Percentiles rank a stretch among this genome's conserved stretches.
Evolutionary conservation across 2,797 vertebrate genomes (phyloP).

Genomic region (Eidolon dupreanum): DNA sequence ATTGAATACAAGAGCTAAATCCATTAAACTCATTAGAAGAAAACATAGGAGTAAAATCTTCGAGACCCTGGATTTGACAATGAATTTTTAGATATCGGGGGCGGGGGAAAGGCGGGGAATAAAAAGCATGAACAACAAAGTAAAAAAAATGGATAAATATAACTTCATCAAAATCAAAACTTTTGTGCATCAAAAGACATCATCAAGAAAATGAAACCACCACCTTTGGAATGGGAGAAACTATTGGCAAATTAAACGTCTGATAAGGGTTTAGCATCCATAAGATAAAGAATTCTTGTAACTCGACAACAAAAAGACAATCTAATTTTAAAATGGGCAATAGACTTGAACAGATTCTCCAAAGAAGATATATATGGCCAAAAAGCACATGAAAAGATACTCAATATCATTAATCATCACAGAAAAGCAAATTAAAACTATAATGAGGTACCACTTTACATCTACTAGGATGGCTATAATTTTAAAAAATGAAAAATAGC

Average conservation of each 20-base stretch:
- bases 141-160: not conserved
- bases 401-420: not conserved
- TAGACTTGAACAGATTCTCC: not conserved
- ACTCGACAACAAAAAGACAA: slow-evolving; percentile 7
- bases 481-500: not conserved
- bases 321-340: not conserved
- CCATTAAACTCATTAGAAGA: not conserved
- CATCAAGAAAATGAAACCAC: slow-evolving; percentile 1
- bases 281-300: not conserved
- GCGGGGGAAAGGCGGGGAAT: not conserved
- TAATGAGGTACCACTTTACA: not conserved
- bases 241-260: not conserved
- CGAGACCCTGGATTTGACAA: not conserved
- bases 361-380: not conserved
- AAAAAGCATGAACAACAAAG: not conserved
- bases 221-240: not conserved
- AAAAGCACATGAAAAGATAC: not conserved
- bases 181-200: not conserved
- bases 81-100: not conserved
- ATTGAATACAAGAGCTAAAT: not conserved
- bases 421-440: not conserved
- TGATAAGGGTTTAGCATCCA: not conserved
- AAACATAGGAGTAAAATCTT: not conserved
- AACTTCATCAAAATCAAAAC: slow-evolving; percentile 25
- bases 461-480: not conserved